A percentile compares a stretch with the other conserved stretches of the same genome.
phyloP scores from a whole-genome alignment of 2,888 invertebrate species.

The Limenitis camilla region DNA sequence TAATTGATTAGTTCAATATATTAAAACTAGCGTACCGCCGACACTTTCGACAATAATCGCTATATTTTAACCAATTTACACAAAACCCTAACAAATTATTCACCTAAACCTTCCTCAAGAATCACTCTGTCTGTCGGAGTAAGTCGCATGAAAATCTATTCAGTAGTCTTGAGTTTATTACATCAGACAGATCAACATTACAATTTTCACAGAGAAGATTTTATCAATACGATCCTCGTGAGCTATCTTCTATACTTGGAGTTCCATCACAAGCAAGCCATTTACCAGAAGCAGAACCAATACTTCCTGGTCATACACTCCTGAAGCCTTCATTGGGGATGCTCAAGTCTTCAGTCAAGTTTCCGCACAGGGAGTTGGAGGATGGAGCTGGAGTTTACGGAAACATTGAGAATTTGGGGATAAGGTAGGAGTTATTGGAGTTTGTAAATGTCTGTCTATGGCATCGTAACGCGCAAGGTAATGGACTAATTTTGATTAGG shows the following conservation, averaged over 20 bases:
- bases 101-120: no score
- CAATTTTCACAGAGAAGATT: slow-evolving; percentile 45
- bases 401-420: slow-evolving; percentile 44
- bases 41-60: no score
- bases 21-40: no score
- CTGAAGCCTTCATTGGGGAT: slow-evolving; percentile 53
- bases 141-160: no score
- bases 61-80: no score
- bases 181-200: no score
- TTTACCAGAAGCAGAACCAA: slow-evolving; percentile 53
- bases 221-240: slow-evolving; percentile 29
- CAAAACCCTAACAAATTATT: no score
- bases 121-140: no score
- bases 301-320: slow-evolving; percentile 59
- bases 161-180: no score
- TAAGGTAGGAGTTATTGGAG: slow-evolving; percentile 32
- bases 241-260: slow-evolving; percentile 37
- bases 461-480: neutral
- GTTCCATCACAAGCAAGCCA: slow-evolving; percentile 41
- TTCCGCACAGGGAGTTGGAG: slow-evolving; percentile 52
- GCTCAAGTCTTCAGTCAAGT: slow-evolving; percentile 60
- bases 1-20: no score
- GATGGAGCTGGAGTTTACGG: slow-evolving; percentile 56
- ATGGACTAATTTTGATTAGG: no score
- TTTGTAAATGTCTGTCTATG: neutral